Evolutionary conservation across 2,113 vertebrate species (phyloP), one percentile per base, ranked within the genome.

Genomic region (Nothobranchius kuhntae): DNA sequence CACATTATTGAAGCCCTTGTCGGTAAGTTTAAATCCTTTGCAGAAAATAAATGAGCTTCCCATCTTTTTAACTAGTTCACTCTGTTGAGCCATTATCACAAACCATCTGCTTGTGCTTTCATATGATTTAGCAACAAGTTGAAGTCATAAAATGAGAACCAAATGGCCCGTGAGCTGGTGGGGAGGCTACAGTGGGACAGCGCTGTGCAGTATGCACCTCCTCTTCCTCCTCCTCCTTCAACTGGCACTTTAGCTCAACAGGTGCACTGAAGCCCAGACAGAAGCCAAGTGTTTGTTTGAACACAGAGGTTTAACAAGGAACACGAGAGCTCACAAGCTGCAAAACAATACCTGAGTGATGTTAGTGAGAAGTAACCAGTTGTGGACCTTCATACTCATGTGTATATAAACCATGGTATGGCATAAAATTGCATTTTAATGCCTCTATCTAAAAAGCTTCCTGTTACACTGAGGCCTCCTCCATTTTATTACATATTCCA

Each of bases 111-210:
- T 89, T 82, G 59, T 88, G 77, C 80, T 90, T 91, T 86, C 56
- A 83, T 85, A 82, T 61, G 73, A 87, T 79, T 90, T 86, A 89
- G 86, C 84, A 87, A 88, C 86, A 89, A 90, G 87, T 89, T 88
- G 83, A 91, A 90, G 84, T 91, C 83, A 84, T 90, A 57, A 89
- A 92, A 93, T 92, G 77, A 91, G 91, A 93, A 91, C 88, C 91
- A 92, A 92, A 92, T 92, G 91, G 91, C 80, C 76, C 75, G 80
- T 87, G 80, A 77, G 77, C 57, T 80, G 55, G 75, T 65, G 67
- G 78, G 83, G 75, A 74, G 77, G 60, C 82, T 78, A 72, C 68
- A 77, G 81, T 13, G 76, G 81, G 88, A 85, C 78, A 61, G 68
- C 65, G 77, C 64, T 36, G 2, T 45, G 44, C 82, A 75, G 30